Evolutionary conservation across 2,113 vertebrate genomes (phyloP).

Genomic region (Pelobates fuscus): DNA sequence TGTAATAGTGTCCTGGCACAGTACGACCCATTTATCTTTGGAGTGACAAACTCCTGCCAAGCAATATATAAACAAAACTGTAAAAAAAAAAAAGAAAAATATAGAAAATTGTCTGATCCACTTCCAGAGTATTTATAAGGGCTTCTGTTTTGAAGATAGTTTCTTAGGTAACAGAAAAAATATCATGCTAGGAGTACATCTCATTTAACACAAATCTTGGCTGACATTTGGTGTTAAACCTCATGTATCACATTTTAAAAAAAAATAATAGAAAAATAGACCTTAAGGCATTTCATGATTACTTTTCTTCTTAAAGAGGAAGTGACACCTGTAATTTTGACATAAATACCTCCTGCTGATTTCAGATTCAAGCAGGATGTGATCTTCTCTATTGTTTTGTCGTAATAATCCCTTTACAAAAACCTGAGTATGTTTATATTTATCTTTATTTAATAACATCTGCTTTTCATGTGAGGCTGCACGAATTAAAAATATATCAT

Average conservation of each 20-base stretch:
- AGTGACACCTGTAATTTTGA: too few species aligned
- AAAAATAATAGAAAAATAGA: background rate
- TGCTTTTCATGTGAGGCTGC: too few species aligned
- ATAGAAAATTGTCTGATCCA: slow-evolving; percentile 76
- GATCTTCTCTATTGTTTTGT: too few species aligned
- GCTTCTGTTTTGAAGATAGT: slow-evolving; percentile 89
- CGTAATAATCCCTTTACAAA: too few species aligned
- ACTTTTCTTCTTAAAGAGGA: background rate
- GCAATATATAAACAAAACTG: slow-evolving; percentile 73
- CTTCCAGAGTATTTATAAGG: slow-evolving; percentile 79
- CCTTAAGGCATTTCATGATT: background rate
- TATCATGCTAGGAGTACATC: slow-evolving; percentile 71
- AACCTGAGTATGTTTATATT: too few species aligned
- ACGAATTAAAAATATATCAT: too few species aligned
- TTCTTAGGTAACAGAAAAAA: slow-evolving; percentile 82
- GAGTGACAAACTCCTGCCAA: slow-evolving; percentile 70
- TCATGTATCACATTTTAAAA: slow-evolving; percentile 30
- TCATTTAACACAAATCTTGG: slow-evolving; percentile 66
- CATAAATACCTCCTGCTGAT: too few species aligned
- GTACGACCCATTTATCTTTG: slow-evolving; percentile 74
- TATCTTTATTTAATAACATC: too few species aligned
- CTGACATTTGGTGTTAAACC: slow-evolving; percentile 66
- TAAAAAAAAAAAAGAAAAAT: slow-evolving; percentile 63
- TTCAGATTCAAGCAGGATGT: too few species aligned
- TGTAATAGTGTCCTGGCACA: slow-evolving; percentile 77